These are phyloP conservation scores for Lithodes maja DNA, from an alignment of 2,888 invertebrate species.

Conservation along the genomic window DNA sequence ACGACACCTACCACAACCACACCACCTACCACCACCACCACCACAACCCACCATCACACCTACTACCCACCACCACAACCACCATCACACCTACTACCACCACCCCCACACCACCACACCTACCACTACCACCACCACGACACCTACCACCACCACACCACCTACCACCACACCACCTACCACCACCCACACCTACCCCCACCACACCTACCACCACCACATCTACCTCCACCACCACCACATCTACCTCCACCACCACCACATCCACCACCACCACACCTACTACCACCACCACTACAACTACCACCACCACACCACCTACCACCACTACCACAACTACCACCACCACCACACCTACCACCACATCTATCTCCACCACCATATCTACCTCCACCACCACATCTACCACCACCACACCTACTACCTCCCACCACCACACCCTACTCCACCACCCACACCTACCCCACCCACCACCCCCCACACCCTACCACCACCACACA, in stretches of 20 bases:
- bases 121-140: too few relatives aligned
- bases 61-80: background rate
- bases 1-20: too few relatives aligned
- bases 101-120: too few relatives aligned
- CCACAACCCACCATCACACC: background rate
- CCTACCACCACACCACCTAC: too few relatives aligned
- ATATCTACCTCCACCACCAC: background rate
- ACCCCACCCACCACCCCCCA: too few relatives aligned
- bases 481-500: too few relatives aligned
- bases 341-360: constrained; percentile 6
- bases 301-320: background rate
- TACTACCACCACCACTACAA: background rate
- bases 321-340: background rate
- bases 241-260: background rate
- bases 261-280: constrained; percentile 6
- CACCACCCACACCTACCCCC: too few relatives aligned
- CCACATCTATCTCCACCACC: background rate
- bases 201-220: too few relatives aligned
- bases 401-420: background rate
- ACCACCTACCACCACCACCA: background rate
- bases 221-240: too few relatives aligned
- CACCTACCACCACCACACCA: too few relatives aligned
- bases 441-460: too few relatives aligned
- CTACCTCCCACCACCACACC: background rate
- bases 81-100: too few relatives aligned